Conservation (phyloP, 1,140 invertebrate genomes). For the Gryon sp. region DNA sequence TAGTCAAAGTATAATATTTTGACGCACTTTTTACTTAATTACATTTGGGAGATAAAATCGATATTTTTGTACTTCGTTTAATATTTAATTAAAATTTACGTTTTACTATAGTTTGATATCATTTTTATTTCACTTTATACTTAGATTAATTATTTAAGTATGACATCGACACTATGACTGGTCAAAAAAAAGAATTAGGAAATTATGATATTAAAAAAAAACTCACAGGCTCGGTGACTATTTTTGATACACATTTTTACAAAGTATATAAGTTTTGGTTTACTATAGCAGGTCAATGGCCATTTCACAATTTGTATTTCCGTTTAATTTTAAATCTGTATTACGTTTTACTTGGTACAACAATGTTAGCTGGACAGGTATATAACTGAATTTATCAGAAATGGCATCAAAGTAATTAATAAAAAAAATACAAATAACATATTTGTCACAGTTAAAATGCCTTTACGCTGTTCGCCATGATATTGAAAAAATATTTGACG, state of each 20-base stretch:
- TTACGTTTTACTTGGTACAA: background rate
- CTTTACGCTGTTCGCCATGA: constrained; percentile 26
- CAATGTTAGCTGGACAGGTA: constrained; percentile 2
- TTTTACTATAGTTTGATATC: no score
- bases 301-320: background rate
- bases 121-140: no score
- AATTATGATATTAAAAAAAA: no score
- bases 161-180: no score
- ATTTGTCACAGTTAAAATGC: constrained; percentile 11
- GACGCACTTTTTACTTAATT: no score
- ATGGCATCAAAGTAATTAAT: background rate
- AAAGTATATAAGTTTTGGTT: constrained; percentile 1
- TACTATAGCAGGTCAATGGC: background rate
- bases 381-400: background rate
- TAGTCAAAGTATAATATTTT: no score
- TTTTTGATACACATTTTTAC: constrained; percentile 4
- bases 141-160: no score
- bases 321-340: background rate
- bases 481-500: constrained; percentile 23
- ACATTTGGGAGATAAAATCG: no score
- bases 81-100: no score
- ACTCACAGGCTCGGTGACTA: no score
- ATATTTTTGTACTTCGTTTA: no score
- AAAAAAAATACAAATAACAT: background rate
- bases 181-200: no score